Evolutionary conservation across 2,888 invertebrate genomes (phyloP).

Genomic region (Melieria omissa): DNA sequence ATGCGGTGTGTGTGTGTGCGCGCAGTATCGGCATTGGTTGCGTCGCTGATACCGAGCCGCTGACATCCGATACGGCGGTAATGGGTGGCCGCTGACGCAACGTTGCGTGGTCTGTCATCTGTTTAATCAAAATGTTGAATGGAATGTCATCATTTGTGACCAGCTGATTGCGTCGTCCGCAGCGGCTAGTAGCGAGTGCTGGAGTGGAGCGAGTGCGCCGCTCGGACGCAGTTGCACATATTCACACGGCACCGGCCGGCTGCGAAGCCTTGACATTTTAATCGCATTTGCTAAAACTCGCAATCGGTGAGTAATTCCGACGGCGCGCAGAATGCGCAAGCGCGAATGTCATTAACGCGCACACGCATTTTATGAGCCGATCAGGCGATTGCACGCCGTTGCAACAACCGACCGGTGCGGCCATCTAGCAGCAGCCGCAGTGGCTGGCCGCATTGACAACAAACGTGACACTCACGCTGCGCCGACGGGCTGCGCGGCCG

Average conservation of each 20-base stretch:
- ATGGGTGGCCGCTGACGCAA: constrained; percentile 60
- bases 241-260: neutral
- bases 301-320: constrained; percentile 58
- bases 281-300: constrained; percentile 66
- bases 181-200: neutral
- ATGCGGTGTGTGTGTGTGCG: too few species aligned
- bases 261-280: constrained; percentile 63
- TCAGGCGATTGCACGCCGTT: constrained; percentile 27
- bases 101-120: constrained; percentile 63
- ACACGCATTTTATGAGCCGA: constrained; percentile 54
- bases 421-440: neutral
- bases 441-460: constrained; percentile 44
- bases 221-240: constrained; percentile 11
- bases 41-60: neutral
- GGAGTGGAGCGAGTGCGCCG: neutral
- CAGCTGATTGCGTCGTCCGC: neutral
- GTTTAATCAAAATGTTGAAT: constrained; percentile 61
- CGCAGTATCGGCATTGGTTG: too few species aligned
- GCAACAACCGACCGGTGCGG: constrained; percentile 1
- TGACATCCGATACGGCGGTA: constrained; percentile 56
- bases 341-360: constrained; percentile 60
- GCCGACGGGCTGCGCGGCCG: constrained; percentile 23
- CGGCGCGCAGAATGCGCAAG: constrained; percentile 40
- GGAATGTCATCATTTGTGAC: constrained; percentile 60
- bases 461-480: constrained; percentile 49